These are phyloP conservation scores for Corythoichthys intestinalis DNA, from an alignment of 2,113 vertebrate species.

Conservation along the genomic window DNA sequence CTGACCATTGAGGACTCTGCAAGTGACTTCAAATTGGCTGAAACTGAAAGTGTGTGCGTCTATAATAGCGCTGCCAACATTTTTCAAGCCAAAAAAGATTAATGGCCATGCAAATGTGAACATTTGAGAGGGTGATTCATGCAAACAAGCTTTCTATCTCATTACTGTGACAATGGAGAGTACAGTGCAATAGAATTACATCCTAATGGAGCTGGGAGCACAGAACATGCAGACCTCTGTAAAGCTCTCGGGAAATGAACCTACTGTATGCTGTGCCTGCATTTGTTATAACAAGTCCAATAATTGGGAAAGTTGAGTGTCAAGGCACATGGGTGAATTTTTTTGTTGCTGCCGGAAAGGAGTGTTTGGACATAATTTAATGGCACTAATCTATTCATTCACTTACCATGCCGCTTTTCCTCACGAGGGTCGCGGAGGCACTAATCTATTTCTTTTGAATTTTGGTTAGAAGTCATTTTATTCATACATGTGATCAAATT, in stretches of 20 bases:
- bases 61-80: background rate
- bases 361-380: no score
- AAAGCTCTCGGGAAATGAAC: slow-evolving; percentile 52
- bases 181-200: slow-evolving; percentile 53
- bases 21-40: background rate
- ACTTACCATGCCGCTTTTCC: no score
- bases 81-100: slow-evolving; percentile 11
- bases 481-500: background rate
- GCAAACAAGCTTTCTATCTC: slow-evolving; percentile 25
- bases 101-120: slow-evolving; percentile 30
- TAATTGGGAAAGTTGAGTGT: no score
- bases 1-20: background rate
- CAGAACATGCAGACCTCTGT: slow-evolving; percentile 32
- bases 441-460: background rate
- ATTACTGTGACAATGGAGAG: slow-evolving; percentile 14
- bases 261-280: slow-evolving; percentile 27
- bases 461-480: background rate
- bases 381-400: no score
- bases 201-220: slow-evolving; percentile 44
- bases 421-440: no score
- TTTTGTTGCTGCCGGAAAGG: no score
- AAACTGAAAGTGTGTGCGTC: background rate
- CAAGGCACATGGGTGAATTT: no score
- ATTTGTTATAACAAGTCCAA: slow-evolving; percentile 19
- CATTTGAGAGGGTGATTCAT: slow-evolving; percentile 35